A percentile compares a stretch with the other conserved stretches of the same genome.
These are phyloP conservation scores for Buphagus erythrorhynchus DNA, from an alignment of 2,797 vertebrate species.

Conservation along the genomic window DNA sequence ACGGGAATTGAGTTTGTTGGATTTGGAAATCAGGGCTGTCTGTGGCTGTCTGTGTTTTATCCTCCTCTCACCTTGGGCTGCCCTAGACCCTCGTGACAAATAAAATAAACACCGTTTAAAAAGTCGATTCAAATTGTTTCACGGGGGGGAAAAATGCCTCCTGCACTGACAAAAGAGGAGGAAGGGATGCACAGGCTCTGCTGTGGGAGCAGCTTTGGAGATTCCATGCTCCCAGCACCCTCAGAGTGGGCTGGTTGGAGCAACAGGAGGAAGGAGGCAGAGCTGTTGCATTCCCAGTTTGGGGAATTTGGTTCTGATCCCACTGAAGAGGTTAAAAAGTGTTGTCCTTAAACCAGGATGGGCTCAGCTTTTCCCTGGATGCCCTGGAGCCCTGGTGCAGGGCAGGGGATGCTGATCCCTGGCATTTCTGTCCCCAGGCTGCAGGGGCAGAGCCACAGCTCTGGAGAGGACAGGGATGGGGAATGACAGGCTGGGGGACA, in stretches of 20 bases:
- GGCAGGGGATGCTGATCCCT: background rate
- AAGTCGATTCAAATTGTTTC: background rate
- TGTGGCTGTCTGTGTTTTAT: background rate
- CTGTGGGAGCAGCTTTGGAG: background rate
- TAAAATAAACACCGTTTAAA: background rate
- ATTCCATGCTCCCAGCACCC: background rate
- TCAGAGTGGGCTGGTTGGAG: background rate
- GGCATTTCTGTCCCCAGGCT: background rate
- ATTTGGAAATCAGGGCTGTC: background rate
- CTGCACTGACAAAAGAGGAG: background rate
- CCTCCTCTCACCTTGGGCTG: background rate
- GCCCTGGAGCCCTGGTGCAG: background rate
- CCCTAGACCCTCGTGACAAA: background rate
- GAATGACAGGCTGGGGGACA: background rate
- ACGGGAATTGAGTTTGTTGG: background rate
- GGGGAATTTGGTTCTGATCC: background rate
- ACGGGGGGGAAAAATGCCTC: fast-evolving
- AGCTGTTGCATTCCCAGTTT: background rate
- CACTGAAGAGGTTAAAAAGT: background rate
- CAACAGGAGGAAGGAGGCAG: background rate
- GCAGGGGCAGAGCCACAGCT: background rate
- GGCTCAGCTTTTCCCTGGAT: background rate
- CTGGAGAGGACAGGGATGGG: background rate
- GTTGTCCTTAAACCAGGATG: background rate
- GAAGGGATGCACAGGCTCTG: background rate